A percentile compares a stretch with the other conserved stretches of the same genome.
These are phyloP conservation scores for Python bivittatus DNA, from an alignment of 2,113 vertebrate species.

Conservation along the genomic window DNA sequence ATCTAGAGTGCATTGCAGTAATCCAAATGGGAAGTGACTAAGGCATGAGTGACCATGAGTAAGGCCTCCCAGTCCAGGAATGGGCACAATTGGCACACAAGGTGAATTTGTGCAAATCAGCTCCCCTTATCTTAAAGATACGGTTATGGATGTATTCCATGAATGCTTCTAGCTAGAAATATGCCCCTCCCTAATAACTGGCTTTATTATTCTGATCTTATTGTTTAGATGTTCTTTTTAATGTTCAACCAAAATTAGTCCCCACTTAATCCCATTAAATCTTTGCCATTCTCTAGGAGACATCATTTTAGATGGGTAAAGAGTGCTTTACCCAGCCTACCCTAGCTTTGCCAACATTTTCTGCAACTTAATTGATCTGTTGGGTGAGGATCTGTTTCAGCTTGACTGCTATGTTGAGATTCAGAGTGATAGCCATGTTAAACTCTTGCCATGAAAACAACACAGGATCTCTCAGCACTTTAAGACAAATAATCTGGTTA, in stretches of 20 bases:
- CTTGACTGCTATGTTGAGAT: too few relatives aligned
- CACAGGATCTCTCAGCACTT: too few relatives aligned
- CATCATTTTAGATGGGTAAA: too few relatives aligned
- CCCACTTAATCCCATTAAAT: neutral
- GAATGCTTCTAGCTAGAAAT: neutral
- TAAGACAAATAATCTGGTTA: too few relatives aligned
- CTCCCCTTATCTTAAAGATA: neutral
- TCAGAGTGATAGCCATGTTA: too few relatives aligned
- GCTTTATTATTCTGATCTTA: neutral
- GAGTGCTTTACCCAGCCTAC: too few relatives aligned
- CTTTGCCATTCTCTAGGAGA: too few relatives aligned
- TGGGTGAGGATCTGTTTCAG: too few relatives aligned
- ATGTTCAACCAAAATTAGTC: neutral
- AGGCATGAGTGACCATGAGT: neutral
- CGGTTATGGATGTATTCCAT: neutral
- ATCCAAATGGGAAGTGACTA: neutral
- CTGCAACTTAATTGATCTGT: too few relatives aligned
- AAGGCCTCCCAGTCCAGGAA: neutral
- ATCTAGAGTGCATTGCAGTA: neutral
- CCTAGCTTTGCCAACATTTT: too few relatives aligned
- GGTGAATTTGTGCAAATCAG: neutral
- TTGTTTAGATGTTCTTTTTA: neutral
- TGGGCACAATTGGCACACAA: neutral
- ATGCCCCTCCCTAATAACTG: neutral
- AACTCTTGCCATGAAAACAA: too few relatives aligned